Conservation (phyloP, 2,797 vertebrate species). For the Odontamblyopus lacepedii region DNA sequence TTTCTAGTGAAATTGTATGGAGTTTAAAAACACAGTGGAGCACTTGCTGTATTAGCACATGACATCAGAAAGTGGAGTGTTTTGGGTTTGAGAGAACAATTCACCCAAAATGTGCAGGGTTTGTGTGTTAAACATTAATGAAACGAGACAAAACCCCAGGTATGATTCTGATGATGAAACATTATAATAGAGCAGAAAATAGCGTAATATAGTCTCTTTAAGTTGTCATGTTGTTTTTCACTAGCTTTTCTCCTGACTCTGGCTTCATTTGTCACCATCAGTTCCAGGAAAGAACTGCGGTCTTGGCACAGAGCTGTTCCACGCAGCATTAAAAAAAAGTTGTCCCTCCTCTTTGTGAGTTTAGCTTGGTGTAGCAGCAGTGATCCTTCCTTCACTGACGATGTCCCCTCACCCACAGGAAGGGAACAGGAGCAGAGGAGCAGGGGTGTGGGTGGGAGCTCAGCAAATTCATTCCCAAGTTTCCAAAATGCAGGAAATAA, state of each 20-base stretch:
- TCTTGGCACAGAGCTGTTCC: conserved; percentile 34
- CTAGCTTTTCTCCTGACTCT: conserved; percentile 23
- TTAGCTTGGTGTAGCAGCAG: conserved; percentile 35
- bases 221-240: conserved; percentile 24
- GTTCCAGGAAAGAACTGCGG: conserved; percentile 52
- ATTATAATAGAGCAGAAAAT: too few species aligned
- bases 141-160: too few species aligned
- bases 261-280: conserved; percentile 22
- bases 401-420: conserved; percentile 68
- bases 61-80: too few species aligned
- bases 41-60: too few species aligned
- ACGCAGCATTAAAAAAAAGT: conserved; percentile 19
- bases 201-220: not conserved
- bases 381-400: conserved; percentile 17
- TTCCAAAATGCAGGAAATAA: conserved; percentile 54
- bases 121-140: too few species aligned
- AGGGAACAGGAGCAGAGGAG: conserved; percentile 30
- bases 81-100: too few species aligned
- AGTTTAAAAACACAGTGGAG: too few species aligned
- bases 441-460: conserved; percentile 30
- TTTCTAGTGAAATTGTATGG: too few species aligned
- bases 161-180: too few species aligned
- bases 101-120: too few species aligned
- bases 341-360: conserved; percentile 33
- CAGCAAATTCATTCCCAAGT: conserved; percentile 34